Percentiles rank a stretch among this genome's conserved stretches.
Evolutionary conservation across 1,140 invertebrate genomes (phyloP).

Genomic region (Gyrodactylus bullatarudis): DNA sequence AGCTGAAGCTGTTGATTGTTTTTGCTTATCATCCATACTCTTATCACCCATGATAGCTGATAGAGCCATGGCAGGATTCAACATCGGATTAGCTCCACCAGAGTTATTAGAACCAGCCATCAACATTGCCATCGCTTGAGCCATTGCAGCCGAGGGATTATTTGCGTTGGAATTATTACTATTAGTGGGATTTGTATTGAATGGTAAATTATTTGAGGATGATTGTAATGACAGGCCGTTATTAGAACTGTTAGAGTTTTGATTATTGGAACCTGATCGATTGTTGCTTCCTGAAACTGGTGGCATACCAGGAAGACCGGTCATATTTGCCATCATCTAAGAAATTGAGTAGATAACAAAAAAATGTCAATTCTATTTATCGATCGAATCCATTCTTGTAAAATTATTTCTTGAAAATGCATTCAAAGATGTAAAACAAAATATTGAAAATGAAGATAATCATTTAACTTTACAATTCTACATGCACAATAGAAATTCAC

Average conservation of each 20-base stretch:
- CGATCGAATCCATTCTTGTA: not conserved
- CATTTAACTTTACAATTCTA: too few relatives aligned
- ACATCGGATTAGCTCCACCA: not conserved
- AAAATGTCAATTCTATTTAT: not conserved
- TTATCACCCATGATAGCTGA: not conserved
- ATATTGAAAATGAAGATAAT: not conserved
- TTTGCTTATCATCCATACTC: not conserved
- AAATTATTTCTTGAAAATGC: not conserved
- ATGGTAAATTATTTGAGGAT: not conserved
- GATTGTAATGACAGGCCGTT: not conserved
- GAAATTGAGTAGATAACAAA: not conserved
- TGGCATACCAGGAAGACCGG: not conserved
- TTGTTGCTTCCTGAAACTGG: not conserved
- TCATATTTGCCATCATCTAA: not conserved
- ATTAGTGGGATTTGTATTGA: not conserved
- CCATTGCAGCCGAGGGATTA: not conserved
- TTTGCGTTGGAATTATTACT: not conserved
- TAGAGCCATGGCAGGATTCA: not conserved
- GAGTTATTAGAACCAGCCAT: not conserved
- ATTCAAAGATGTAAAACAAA: not conserved
- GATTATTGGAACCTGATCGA: not conserved
- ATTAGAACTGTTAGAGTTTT: not conserved
- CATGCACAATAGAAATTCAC: too few relatives aligned
- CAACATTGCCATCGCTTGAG: not conserved
- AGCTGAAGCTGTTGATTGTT: not conserved